Base-by-base conservation (phyloP, 1,140 invertebrate genomes). In the Arctopsyche grandis region DNA sequence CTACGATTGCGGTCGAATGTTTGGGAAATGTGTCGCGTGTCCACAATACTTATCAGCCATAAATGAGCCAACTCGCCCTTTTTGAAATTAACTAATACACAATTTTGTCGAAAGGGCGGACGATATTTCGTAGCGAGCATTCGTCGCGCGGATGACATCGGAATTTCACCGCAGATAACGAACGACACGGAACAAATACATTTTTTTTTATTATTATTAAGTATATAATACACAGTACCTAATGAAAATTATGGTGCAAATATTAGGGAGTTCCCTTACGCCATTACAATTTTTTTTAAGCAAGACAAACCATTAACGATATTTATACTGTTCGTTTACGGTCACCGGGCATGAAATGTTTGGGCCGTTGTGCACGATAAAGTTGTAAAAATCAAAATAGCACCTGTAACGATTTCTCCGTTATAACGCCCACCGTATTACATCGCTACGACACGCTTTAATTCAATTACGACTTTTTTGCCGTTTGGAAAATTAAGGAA, bases 1-100 rank as follows among this genome's bases (percentile, higher is more conserved):
- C 48, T 26, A 26, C 24, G 70, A 74, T 74, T 48, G 26, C 26
- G 38, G 69, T 46, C 26, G 46, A 63, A 69, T 43, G 24, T 77
- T 77, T 70, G 43, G 56, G 26, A 73, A 78, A 70, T 38, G 22
- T 12, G 5, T 66, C 43, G 78, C 78, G 78, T 79, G 78, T 58
- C 58, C n/a, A 29, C 21, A 75, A 74, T 38, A 75, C 78, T 79
- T 79, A 79, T 74, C 78, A 79, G 69, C 44, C 78, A 66, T 79
- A 71, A 79, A 79, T 75, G 74, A 75, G 70, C 44, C 70, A 69
- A 29, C 56, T 76, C 78, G 38, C 78, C 78, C 78, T 75, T 69
- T 52, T 76, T 66, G 26, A 76, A 76, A 76, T 16, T 71, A 66
- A 66, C 24, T 24, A 12, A 24, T 26, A 60, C 48, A 75, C 78